phyloP scores from a whole-genome alignment of 2,113 vertebrate genomes.

The Equus quagga region DNA sequence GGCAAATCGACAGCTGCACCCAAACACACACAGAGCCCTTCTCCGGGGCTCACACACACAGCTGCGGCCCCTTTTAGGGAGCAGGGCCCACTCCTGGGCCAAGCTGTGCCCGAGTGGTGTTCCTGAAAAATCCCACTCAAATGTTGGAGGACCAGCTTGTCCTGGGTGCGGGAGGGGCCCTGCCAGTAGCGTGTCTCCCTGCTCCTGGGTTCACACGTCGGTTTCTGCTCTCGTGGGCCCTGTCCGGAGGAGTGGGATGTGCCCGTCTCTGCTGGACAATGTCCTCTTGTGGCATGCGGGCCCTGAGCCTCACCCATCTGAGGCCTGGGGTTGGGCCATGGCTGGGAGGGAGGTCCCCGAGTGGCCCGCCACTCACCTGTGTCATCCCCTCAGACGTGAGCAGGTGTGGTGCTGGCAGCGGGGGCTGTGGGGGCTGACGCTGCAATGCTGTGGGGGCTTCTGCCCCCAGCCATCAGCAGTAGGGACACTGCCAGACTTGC shows the following conservation, averaged over 20 bases:
- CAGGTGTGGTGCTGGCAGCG: slow-evolving; percentile 87
- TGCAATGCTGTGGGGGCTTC: slow-evolving; percentile 92
- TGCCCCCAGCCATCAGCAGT: slow-evolving; percentile 86
- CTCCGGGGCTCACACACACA: fast-evolving
- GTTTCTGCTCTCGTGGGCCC: fast-evolving
- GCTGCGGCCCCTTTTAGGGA: neutral
- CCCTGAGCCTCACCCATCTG: fast-evolving
- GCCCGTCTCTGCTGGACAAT: fast-evolving
- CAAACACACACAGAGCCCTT: fast-evolving
- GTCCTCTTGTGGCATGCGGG: neutral
- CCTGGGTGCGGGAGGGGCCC: fast-evolving
- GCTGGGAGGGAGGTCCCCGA: fast-evolving
- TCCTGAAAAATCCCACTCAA: fast-evolving
- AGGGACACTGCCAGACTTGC: slow-evolving; percentile 87
- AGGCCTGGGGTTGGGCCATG: neutral
- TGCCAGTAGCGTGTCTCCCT: fast-evolving
- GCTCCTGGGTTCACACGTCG: fast-evolving
- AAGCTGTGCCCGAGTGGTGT: fast-evolving
- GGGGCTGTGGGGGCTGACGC: slow-evolving; percentile 89
- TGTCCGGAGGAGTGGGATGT: neutral
- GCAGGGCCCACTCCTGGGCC: neutral
- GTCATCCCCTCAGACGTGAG: slow-evolving; percentile 87
- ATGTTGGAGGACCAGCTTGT: fast-evolving
- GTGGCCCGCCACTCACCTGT: neutral
- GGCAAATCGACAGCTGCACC: neutral